Evolutionary conservation across 2,797 vertebrate genomes (phyloP).

Genomic region (Pseudochirops corinnae): DNA sequence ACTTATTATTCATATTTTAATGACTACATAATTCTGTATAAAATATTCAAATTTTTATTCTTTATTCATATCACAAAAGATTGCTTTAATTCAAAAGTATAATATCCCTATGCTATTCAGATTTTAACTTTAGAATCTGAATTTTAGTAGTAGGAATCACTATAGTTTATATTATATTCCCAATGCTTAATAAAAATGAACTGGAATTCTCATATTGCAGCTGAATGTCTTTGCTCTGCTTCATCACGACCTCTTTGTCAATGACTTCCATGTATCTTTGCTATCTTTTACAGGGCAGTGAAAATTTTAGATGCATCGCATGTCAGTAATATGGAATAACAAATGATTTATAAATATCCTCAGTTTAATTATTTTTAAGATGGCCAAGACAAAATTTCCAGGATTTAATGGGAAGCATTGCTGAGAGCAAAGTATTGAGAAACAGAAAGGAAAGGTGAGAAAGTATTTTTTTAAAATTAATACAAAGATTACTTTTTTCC

Average conservation of each 20-base stretch:
- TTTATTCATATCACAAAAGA: background rate
- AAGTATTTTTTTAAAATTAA: background rate
- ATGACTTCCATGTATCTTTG: background rate
- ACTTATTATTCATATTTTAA: background rate
- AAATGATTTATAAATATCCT: background rate
- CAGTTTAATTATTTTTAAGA: background rate
- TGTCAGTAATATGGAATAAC: background rate
- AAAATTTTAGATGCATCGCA: background rate
- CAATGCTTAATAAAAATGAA: background rate
- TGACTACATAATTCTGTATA: background rate
- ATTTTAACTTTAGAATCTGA: background rate
- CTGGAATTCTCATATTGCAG: background rate
- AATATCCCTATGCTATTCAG: background rate
- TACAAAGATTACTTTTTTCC: background rate
- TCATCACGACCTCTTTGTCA: background rate
- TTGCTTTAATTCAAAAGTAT: background rate
- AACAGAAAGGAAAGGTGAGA: background rate
- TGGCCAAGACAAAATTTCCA: background rate
- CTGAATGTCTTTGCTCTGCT: background rate
- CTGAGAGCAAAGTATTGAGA: background rate
- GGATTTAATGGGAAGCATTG: background rate
- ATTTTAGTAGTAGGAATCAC: background rate
- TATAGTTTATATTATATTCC: background rate
- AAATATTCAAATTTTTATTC: background rate
- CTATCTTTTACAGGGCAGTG: background rate